Base-by-base conservation (phyloP, 2,888 invertebrate species). In the Brassicogethes aeneus region DNA sequence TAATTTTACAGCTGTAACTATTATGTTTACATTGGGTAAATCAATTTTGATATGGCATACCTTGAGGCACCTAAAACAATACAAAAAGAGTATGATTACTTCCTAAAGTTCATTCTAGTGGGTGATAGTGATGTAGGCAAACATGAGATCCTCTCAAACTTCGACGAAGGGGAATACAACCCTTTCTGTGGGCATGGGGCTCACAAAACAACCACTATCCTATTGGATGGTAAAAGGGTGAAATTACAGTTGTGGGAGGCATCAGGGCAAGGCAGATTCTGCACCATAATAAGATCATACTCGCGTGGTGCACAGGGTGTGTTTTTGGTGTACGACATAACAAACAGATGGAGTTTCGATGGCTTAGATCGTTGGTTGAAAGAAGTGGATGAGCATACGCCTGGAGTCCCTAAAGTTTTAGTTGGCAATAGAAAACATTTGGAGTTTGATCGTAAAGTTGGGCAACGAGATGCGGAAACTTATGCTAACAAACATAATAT, bases 51-150 rank as follows among this genome's bases (percentile, higher is more conserved):
- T 74, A 77, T 77, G 77, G 76, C 77, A 71, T 73, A 73, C n/a
- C n/a, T n/a, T 70, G 76, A 75, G 68, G 71, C 63, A 59, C 61
- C 65, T 52, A 67, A 68, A 62, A 69, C 66, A 52, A 75, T 74
- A 52, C 75, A 76, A 61, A 92, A 91, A 70, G 86, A 89, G 54
- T 92, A 95, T 73, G 95, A 96, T 72, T 95, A 95, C 71, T 74
- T 94, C 56, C 72, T 96, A 53, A 96, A 96, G 73, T 95, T 96
- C 64, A 74, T 96, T 38, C 74, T 96, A 47, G 96, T 96, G 40
- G 96, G 96, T 46, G 96, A 96, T 71, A 93, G 93, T 60, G 96
- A 96, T 79, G 96, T 96, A 55, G 96, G 96, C 16, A 96, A 96
- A 71, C 92, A 94, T 64, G 96, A 96, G 70, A 93, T 97, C 59